Base-by-base conservation (phyloP, 2,797 vertebrate species). In the Chrosomus eos region DNA sequence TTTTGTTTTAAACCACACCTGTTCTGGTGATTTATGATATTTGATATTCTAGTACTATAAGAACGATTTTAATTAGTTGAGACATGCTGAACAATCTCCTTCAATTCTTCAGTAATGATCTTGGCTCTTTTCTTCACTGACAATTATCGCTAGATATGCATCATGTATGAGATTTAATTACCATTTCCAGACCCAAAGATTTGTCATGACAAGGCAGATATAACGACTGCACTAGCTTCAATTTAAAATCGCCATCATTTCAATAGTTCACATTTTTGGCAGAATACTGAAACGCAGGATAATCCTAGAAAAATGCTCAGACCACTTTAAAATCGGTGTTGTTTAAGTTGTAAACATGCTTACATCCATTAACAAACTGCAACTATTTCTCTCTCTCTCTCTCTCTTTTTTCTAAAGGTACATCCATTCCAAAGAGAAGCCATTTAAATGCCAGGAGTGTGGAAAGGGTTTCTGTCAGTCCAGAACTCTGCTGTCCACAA, bases 401-500 rank as follows among this genome's bases (percentile, higher is more conserved):
- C 80, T 70, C 72, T 81, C 43, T 89, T 68, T 45, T 48, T 87
- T 55, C 38, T 87, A 26, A 94, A 99, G 98, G 96, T 99, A 99
- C 91, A 99, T 99, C 89, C 98, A 99, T 90, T 99, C 98, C 92
- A 99, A 99, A 97, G 98, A 99, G 94, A 99, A 99, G 88, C 98
- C 98, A 70, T 99, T 99, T 94, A 99, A 99, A 92, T 99, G 98
- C 93, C 97, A 99, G 92, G 98, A 99, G 93, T 99, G 98, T 2
- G 98, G 98, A 71, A 99, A 99, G 93, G 98, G 98, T 91, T 99
- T 99, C 95, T 99, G 98, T 95, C 98, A 99, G 93, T 99, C 98
- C 92, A 95, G 98, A 94, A 99, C 98, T 89, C 96, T 92, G 98
- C 98, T 7, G 98, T 99, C 92, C 98, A 99, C 96, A 99, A 99